Percentiles rank a stretch among this genome's conserved stretches.
These are phyloP conservation scores for Tauraco hartlaubi DNA, from an alignment of 2,797 vertebrate species.

Conservation along the genomic window DNA sequence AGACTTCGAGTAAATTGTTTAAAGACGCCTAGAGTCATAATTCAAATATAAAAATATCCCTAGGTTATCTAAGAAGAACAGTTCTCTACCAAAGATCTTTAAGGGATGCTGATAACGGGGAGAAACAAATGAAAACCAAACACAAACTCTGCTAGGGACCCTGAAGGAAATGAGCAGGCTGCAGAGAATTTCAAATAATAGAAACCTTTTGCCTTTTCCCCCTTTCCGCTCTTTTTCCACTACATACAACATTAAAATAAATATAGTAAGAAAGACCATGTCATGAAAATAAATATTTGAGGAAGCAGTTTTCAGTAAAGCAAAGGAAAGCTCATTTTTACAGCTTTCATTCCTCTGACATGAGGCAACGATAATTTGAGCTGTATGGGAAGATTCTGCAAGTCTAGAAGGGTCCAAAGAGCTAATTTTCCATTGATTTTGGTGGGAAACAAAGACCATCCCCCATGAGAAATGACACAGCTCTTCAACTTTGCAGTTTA, in stretches of 20 bases:
- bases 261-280: not conserved
- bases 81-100: not conserved
- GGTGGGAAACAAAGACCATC: not conserved
- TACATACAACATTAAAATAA: conserved; percentile 5
- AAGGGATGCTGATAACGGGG: not conserved
- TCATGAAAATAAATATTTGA: conserved; percentile 58
- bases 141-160: not conserved
- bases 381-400: not conserved
- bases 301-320: not conserved
- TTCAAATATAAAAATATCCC: conserved; percentile 35
- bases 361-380: not conserved
- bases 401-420: not conserved
- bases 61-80: conserved; percentile 30
- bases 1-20: not conserved
- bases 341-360: not conserved
- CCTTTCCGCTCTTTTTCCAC: not conserved
- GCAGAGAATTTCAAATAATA: not conserved
- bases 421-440: not conserved
- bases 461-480: not conserved
- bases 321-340: not conserved
- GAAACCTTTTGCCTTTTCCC: conserved; percentile 7
- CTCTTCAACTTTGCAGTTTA: not conserved
- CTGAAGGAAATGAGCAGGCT: not conserved
- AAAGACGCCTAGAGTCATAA: conserved; percentile 22
- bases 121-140: conserved; percentile 63